Base-by-base conservation (phyloP, 2,888 invertebrate species). In the Chalcis sispes region DNA sequence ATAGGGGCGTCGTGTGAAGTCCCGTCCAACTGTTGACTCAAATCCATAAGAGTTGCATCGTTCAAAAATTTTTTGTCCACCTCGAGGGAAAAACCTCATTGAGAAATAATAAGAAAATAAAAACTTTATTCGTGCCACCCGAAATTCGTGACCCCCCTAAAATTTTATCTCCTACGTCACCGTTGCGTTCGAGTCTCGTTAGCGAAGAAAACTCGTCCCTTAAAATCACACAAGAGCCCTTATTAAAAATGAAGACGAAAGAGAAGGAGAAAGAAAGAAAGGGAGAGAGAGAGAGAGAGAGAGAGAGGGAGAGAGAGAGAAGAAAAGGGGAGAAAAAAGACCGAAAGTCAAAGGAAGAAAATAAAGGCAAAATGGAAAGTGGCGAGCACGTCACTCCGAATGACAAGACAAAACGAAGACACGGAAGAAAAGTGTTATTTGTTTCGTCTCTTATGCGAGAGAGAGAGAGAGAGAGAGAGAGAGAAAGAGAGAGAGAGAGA, bases 401-500 rank as follows among this genome's bases (percentile, higher is more conserved):
- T 61, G 61, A 70, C 61, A 61, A 27, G 70, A 40, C n/a, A 59
- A 69, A 69, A 69, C 10, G 27, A 2, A 2, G 2, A 2, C 15
- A 13, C 15, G 42, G 27, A 29, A n/a, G 20, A 27, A 62, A n/a
- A 18, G 36, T 46, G 59, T 48, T 69, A 59, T 69, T 69, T 69
- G 59, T 69, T 69, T 69, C 59, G 48, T n/a, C 20, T n/a, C n/a
- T n/a, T n/a, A n/a, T n/a, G n/a, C n/a, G 52, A 48, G 59, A 5
- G 58, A 20, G 10, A 42, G n/a, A 8, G 32, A 13, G 42, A 8
- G 2, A 8, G 7, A 15, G 2, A 13, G 15, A 2, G 42, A 42
- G 32, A 32, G n/a, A n/a, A n/a, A 32, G 27, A 36, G 40, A 46
- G 52, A 48, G 59, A 5, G 58, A 20, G 52, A 48, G 59, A 5